Conservation (phyloP, 1,140 invertebrate genomes). For the Pogonus chalceus region DNA sequence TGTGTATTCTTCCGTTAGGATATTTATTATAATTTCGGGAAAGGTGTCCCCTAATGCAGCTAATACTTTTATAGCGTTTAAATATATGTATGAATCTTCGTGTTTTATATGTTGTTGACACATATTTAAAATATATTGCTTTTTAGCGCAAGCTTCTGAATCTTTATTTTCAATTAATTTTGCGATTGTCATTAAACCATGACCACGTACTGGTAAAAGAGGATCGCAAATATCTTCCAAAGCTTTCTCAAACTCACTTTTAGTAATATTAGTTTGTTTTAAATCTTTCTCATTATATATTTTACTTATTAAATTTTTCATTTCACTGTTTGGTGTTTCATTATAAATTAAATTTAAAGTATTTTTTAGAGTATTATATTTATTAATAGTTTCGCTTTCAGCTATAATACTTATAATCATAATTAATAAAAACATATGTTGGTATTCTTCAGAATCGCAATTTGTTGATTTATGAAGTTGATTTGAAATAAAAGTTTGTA, state of each 20-base stretch:
- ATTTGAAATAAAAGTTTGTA: constrained; percentile 19
- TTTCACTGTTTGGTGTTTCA: constrained; percentile 20
- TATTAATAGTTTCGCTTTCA: constrained; percentile 26
- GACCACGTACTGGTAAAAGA: constrained; percentile 67
- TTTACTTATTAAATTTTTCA: constrained; percentile 19
- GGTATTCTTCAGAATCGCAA: constrained; percentile 21
- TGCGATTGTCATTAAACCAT: constrained; percentile 63
- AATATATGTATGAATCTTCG: constrained; percentile 74
- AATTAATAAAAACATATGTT: constrained; percentile 36
- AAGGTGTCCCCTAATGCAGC: constrained; percentile 51
- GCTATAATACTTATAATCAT: constrained; percentile 40
- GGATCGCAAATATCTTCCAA: constrained; percentile 58
- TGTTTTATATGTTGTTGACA: constrained; percentile 67
- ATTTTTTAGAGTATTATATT: constrained; percentile 26
- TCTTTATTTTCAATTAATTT: constrained; percentile 61
- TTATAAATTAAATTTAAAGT: constrained; percentile 19
- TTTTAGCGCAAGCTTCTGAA: constrained; percentile 49
- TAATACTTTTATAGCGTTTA: constrained; percentile 66
- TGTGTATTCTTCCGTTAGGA: constrained; percentile 41
- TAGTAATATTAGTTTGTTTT: constrained; percentile 26
- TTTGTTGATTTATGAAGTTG: constrained; percentile 22
- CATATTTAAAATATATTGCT: constrained; percentile 55
- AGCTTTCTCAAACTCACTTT: constrained; percentile 48
- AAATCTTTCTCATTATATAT: neutral
- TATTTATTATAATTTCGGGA: constrained; percentile 56